A percentile compares a stretch with the other conserved stretches of the same genome.
These are phyloP conservation scores for Aspiorhynchus laticeps DNA, from an alignment of 2,113 vertebrate species.

Conservation along the genomic window DNA sequence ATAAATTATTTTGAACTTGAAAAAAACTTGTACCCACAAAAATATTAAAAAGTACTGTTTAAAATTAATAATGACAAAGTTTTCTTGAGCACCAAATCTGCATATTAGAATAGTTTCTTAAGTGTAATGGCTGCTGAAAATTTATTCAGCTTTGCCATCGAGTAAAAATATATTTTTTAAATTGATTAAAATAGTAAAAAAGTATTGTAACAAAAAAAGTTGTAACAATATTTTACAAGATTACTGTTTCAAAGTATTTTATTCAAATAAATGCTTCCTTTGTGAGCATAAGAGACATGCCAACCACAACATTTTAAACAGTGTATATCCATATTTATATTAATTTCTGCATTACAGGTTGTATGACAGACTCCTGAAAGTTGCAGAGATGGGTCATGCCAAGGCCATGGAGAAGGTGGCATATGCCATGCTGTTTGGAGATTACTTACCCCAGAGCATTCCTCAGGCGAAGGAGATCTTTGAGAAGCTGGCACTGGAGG, in stretches of 20 bases:
- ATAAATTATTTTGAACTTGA: no score
- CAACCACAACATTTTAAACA: background rate
- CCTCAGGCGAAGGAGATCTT: slow-evolving; percentile 86
- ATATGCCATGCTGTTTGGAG: slow-evolving; percentile 92
- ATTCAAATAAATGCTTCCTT: background rate
- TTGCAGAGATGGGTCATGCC: slow-evolving; percentile 88
- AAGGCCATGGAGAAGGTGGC: slow-evolving; percentile 96
- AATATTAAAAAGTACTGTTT: background rate
- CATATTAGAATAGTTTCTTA: background rate
- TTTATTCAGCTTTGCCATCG: background rate
- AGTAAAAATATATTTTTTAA: no score
- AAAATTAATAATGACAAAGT: background rate
- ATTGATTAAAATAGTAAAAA: no score
- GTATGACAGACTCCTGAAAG: slow-evolving; percentile 87
- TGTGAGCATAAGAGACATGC: background rate
- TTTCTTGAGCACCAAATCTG: background rate
- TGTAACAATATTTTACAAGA: no score
- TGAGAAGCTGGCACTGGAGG: slow-evolving; percentile 91
- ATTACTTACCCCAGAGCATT: slow-evolving; percentile 89
- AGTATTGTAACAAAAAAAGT: no score
- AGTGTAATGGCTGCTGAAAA: background rate
- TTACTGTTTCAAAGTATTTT: no score
- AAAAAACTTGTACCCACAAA: background rate
- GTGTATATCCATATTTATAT: background rate
- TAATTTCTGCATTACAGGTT: slow-evolving; percentile 75